These are phyloP conservation scores for Drosophila ezoana DNA, from an alignment of 2,888 invertebrate species.

Conservation along the genomic window DNA sequence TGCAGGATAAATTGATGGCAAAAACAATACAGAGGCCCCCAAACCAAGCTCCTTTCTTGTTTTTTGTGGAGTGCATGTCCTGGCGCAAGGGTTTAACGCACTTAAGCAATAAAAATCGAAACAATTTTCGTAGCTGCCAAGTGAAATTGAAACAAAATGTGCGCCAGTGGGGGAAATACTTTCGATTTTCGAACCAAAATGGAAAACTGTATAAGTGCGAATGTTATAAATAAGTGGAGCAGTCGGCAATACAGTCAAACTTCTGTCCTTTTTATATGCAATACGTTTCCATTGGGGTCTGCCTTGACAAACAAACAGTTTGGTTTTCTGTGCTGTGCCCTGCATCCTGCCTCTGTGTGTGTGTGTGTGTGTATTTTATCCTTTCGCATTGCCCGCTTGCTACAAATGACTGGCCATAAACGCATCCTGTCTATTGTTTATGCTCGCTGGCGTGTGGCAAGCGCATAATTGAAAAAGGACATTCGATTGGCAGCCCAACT, in stretches of 20 bases:
- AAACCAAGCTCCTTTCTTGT: background rate
- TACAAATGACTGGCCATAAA: slow-evolving; percentile 77
- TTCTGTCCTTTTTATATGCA: slow-evolving; percentile 60
- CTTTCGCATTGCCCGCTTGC: slow-evolving; percentile 47
- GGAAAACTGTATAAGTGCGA: slow-evolving; percentile 68
- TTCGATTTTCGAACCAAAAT: slow-evolving; percentile 59
- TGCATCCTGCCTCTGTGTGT: background rate
- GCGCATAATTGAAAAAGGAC: slow-evolving; percentile 79
- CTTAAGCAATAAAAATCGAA: slow-evolving; percentile 81
- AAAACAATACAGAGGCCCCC: slow-evolving; percentile 52
- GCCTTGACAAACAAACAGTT: slow-evolving; percentile 72
- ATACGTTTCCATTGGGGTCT: slow-evolving; percentile 44
- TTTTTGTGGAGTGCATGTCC: slow-evolving; percentile 49
- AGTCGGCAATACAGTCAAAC: slow-evolving; percentile 40
- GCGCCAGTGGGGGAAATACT: slow-evolving; percentile 56
- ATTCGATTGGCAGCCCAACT: slow-evolving; percentile 61
- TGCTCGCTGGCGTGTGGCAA: slow-evolving; percentile 71
- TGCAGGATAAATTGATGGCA: slow-evolving; percentile 71
- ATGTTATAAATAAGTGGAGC: slow-evolving; percentile 77
- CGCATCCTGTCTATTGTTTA: slow-evolving; percentile 79
- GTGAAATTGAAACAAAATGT: slow-evolving; percentile 77
- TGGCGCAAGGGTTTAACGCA: slow-evolving; percentile 78
- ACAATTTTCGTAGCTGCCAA: slow-evolving; percentile 76
- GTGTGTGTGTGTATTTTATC: slow-evolving; percentile 2
- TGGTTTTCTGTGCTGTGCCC: slow-evolving; percentile 39